These are phyloP conservation scores for Gouania willdenowi DNA, from an alignment of 2,797 vertebrate genomes.

Conservation along the genomic window DNA sequence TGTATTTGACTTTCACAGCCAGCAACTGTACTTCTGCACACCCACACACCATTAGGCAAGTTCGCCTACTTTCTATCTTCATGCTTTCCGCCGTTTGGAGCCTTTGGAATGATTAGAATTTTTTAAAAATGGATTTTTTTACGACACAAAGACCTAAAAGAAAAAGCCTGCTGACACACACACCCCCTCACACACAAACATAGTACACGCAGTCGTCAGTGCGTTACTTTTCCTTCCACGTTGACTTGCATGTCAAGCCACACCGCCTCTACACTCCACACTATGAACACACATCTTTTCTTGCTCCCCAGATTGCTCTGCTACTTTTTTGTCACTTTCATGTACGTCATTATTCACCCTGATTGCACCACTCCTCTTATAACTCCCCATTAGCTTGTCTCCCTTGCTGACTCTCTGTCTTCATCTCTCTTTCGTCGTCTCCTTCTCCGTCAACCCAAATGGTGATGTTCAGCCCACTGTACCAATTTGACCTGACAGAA, in stretches of 20 bases:
- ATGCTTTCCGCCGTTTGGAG: constrained; percentile 42
- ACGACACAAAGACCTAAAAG: no score
- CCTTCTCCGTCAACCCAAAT: constrained; percentile 34
- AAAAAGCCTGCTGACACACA: constrained; percentile 9
- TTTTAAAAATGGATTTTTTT: no score
- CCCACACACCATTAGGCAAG: constrained; percentile 61
- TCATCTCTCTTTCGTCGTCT: constrained; percentile 32
- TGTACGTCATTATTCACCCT: no score
- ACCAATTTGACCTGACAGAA: constrained; percentile 47
- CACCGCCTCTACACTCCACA: constrained; percentile 41
- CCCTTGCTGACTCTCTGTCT: constrained; percentile 6
- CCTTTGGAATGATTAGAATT: constrained; percentile 34
- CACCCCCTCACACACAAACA: constrained; percentile 57
- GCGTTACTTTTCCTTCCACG: constrained; percentile 38
- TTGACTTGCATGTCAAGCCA: constrained; percentile 32
- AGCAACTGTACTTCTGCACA: constrained; percentile 34
- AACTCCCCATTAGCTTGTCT: constrained; percentile 6
- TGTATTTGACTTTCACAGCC: constrained; percentile 24
- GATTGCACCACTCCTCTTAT: neutral
- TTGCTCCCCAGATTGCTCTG: neutral
- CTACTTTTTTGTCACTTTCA: neutral
- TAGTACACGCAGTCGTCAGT: constrained; percentile 25
- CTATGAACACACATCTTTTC: constrained; percentile 15
- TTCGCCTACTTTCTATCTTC: constrained; percentile 56
- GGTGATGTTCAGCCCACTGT: constrained; percentile 39